phyloP scores from a whole-genome alignment of 1,140 invertebrate genomes.

The Pogonus chalceus region DNA sequence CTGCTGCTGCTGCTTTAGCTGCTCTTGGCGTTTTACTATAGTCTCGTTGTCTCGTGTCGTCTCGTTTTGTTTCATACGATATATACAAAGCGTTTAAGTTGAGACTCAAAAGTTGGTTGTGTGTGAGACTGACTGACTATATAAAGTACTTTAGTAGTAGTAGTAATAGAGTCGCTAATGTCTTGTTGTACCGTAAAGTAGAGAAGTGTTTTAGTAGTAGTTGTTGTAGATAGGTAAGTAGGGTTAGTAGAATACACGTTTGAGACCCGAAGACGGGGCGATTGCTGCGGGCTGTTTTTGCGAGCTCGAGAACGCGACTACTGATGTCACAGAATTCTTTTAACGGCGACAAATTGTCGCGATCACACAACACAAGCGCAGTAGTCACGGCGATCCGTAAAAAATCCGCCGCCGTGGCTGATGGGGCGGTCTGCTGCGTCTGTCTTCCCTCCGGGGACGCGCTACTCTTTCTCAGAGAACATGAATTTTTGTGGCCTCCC shows the following conservation, averaged over 20 bases:
- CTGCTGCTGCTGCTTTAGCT: too few species aligned
- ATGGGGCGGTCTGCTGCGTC: constrained; percentile 13
- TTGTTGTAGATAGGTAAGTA: too few species aligned
- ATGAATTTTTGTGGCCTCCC: constrained; percentile 29
- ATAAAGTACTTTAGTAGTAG: too few species aligned
- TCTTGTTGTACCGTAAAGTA: too few species aligned
- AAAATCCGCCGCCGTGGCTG: not conserved
- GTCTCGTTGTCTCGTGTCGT: too few species aligned
- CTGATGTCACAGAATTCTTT: constrained; percentile 37
- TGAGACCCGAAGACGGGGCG: not conserved
- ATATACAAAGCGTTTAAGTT: too few species aligned
- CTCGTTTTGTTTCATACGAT: too few species aligned
- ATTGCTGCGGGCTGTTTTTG: constrained; percentile 28
- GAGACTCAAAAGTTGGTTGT: not conserved
- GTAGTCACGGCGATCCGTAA: constrained; percentile 6
- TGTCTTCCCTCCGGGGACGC: constrained; percentile 26
- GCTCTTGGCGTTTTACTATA: too few species aligned
- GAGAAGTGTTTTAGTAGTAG: too few species aligned
- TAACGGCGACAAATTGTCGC: constrained; percentile 38
- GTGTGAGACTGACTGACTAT: not conserved
- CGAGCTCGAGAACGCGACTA: constrained; percentile 35
- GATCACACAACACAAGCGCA: constrained; percentile 27
- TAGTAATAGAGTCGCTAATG: too few species aligned
- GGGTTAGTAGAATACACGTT: not conserved
- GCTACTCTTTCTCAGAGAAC: constrained; percentile 27